A percentile compares a stretch with the other conserved stretches of the same genome.
These are phyloP conservation scores for Cancer borealis DNA, from an alignment of 2,888 invertebrate genomes.

Conservation along the genomic window DNA sequence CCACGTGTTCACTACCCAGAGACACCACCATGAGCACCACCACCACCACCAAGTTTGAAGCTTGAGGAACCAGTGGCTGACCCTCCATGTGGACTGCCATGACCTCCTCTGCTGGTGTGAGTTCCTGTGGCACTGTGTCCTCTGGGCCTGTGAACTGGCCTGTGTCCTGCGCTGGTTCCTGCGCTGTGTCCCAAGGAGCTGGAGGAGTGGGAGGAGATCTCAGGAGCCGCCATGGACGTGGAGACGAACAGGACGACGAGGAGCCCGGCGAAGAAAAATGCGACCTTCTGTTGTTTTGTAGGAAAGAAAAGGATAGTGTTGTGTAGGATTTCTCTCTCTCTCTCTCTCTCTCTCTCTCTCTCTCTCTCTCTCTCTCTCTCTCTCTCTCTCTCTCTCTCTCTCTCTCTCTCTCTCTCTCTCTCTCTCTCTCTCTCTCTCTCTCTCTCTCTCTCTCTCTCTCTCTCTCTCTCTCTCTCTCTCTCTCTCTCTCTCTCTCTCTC, in stretches of 20 bases:
- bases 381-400: conserved; percentile 28
- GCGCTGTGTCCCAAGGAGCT: not conserved
- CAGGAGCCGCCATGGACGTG: not conserved
- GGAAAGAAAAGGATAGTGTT: not conserved
- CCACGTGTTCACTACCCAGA: too few species aligned
- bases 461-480: not conserved
- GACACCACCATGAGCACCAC: too few species aligned
- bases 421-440: not conserved
- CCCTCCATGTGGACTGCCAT: not conserved
- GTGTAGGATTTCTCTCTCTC: not conserved
- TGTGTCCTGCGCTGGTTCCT: not conserved
- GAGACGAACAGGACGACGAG: not conserved
- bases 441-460: not conserved
- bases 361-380: conserved; percentile 18
- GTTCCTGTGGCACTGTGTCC: not conserved
- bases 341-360: not conserved
- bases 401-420: conserved; percentile 21
- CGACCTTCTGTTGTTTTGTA: conserved; percentile 17
- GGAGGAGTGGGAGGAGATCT: not conserved
- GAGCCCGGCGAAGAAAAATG: conserved; percentile 15
- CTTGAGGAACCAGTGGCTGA: not conserved
- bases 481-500: conserved; percentile 27
- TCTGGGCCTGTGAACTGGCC: not conserved
- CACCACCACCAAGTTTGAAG: not conserved
- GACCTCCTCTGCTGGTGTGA: too few species aligned